Percentiles rank a stretch among this genome's conserved stretches.
phyloP scores from a whole-genome alignment of 2,113 vertebrate species.

The Petrocephalus microphthalmus region DNA sequence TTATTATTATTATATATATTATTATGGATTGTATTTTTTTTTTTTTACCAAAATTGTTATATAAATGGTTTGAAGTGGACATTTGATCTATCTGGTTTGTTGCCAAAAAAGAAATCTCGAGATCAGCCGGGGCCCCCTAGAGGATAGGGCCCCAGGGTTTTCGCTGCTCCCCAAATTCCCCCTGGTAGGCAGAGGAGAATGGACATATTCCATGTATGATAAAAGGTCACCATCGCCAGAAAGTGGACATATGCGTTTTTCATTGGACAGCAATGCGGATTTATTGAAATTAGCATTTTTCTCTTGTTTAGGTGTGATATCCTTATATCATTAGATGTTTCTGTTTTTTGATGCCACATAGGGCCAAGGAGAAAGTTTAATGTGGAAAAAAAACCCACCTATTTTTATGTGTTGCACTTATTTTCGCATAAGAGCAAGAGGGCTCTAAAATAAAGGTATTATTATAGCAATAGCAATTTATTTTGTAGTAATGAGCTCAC shows the following conservation, averaged over 20 bases:
- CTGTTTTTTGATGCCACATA: neutral
- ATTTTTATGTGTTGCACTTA: slow-evolving; percentile 23
- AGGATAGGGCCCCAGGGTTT: neutral
- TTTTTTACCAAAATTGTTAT: neutral
- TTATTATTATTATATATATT: neutral
- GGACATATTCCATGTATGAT: neutral
- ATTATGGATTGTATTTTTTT: neutral
- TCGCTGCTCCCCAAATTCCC: neutral
- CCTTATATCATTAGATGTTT: neutral
- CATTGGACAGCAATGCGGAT: neutral
- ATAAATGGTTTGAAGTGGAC: neutral
- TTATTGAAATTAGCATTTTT: neutral
- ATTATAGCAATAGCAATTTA: slow-evolving; percentile 37
- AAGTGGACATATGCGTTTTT: neutral
- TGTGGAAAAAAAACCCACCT: neutral
- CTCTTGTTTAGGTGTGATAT: neutral
- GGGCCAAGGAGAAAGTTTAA: neutral
- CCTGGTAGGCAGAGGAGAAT: neutral
- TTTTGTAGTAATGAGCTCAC: slow-evolving; percentile 31
- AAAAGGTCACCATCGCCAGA: neutral
- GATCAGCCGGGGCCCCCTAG: neutral
- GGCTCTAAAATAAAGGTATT: slow-evolving; percentile 30
- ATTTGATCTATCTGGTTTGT: neutral
- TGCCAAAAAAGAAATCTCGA: neutral
- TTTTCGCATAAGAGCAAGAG: slow-evolving; percentile 22